Conservation (phyloP, 2,888 invertebrate species). For the Tenthredo mesomela region DNA sequence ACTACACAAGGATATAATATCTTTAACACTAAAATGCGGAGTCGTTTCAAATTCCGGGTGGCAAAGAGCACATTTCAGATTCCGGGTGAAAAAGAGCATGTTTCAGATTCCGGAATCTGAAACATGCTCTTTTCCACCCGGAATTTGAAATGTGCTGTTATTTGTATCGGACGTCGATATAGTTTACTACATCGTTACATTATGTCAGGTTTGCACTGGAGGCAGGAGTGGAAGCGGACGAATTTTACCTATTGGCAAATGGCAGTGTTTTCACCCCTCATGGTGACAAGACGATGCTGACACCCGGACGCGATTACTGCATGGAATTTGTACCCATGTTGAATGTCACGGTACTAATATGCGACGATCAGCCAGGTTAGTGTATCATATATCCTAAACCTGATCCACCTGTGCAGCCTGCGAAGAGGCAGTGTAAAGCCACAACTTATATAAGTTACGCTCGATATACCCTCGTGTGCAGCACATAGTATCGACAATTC, state of each 20-base stretch:
- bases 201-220: conserved; percentile 80
- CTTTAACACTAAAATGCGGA: too few relatives aligned
- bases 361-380: conserved; percentile 75
- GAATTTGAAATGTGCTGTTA: too few relatives aligned
- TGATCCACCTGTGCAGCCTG: not conserved
- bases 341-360: conserved; percentile 80
- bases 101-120: too few relatives aligned
- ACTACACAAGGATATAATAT: too few relatives aligned
- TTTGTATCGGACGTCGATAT: too few relatives aligned
- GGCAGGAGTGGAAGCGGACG: conserved; percentile 78
- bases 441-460: not conserved
- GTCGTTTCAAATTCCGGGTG: too few relatives aligned
- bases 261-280: conserved; percentile 81
- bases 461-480: not conserved
- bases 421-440: not conserved
- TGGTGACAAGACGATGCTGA: conserved; percentile 78
- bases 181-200: not conserved
- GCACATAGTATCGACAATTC: not conserved
- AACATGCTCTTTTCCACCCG: too few relatives aligned
- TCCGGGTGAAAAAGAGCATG: too few relatives aligned
- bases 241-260: conserved; percentile 81
- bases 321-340: conserved; percentile 81
- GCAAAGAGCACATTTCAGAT: too few relatives aligned
- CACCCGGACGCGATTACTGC: conserved; percentile 80
- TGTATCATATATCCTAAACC: conserved; percentile 8